These are phyloP conservation scores for Hemibagrus wyckioides DNA, from an alignment of 2,113 vertebrate genomes.

Conservation along the genomic window DNA sequence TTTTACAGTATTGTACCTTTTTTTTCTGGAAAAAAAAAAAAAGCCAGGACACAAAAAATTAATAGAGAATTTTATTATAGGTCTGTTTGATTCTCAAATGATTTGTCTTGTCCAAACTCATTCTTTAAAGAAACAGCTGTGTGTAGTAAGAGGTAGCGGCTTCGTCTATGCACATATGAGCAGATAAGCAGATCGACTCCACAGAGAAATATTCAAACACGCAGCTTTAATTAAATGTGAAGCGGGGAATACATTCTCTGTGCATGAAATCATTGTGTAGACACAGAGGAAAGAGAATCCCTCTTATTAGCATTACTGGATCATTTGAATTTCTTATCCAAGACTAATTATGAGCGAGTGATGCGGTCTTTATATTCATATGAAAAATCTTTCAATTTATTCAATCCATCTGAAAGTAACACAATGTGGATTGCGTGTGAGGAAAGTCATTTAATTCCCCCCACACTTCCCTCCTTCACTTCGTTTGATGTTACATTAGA, in stretches of 20 bases:
- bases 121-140: not conserved
- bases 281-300: slow-evolving; percentile 35
- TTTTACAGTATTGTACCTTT: not conserved
- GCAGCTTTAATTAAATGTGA: slow-evolving; percentile 51
- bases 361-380: slow-evolving; percentile 47
- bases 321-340: slow-evolving; percentile 49
- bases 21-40: not conserved
- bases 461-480: slow-evolving; percentile 23
- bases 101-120: not conserved
- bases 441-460: slow-evolving; percentile 46
- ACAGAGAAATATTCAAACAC: slow-evolving; percentile 33
- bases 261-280: slow-evolving; percentile 36
- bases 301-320: slow-evolving; percentile 50
- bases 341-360: slow-evolving; percentile 49
- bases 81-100: not conserved
- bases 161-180: slow-evolving; percentile 13
- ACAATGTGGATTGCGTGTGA: slow-evolving; percentile 43
- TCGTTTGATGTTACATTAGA: slow-evolving; percentile 54
- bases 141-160: not conserved
- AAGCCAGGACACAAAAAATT: not conserved
- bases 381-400: slow-evolving; percentile 43
- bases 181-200: slow-evolving; percentile 39
- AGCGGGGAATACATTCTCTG: slow-evolving; percentile 21
- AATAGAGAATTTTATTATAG: not conserved
- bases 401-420: slow-evolving; percentile 47